These are phyloP conservation scores for Periophthalmodon schlosseri DNA, from an alignment of 2,113 vertebrate species.

Conservation along the genomic window DNA sequence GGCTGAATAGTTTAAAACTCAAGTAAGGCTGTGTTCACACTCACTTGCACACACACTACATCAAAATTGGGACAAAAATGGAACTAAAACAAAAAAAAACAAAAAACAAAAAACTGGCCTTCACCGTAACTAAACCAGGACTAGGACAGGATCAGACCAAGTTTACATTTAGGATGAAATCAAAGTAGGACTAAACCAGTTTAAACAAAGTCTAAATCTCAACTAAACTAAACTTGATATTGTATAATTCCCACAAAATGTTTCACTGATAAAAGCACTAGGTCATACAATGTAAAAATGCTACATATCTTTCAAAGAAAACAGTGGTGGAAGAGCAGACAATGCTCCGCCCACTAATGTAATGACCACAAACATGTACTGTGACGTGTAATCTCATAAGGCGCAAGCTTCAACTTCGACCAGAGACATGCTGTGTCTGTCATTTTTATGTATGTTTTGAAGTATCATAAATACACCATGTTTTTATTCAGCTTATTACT, in stretches of 20 bases:
- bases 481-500: neutral
- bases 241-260: neutral
- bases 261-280: neutral
- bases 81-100: too few species aligned
- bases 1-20: neutral
- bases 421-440: neutral
- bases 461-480: too few species aligned
- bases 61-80: too few species aligned
- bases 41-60: too few species aligned
- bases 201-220: too few species aligned
- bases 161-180: too few species aligned
- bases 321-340: neutral
- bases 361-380: slow-evolving; percentile 24
- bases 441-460: neutral
- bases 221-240: neutral
- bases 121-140: too few species aligned
- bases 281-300: neutral
- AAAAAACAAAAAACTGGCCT: too few species aligned
- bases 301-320: neutral
- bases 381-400: neutral
- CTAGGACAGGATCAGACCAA: too few species aligned
- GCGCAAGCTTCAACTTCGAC: neutral
- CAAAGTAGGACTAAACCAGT: too few species aligned
- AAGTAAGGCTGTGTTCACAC: too few species aligned
- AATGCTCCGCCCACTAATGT: slow-evolving; percentile 10